Percentiles rank a stretch among this genome's conserved stretches.
These are phyloP conservation scores for Rhamnusium bicolor DNA, from an alignment of 2,888 invertebrate genomes.

Conservation along the genomic window DNA sequence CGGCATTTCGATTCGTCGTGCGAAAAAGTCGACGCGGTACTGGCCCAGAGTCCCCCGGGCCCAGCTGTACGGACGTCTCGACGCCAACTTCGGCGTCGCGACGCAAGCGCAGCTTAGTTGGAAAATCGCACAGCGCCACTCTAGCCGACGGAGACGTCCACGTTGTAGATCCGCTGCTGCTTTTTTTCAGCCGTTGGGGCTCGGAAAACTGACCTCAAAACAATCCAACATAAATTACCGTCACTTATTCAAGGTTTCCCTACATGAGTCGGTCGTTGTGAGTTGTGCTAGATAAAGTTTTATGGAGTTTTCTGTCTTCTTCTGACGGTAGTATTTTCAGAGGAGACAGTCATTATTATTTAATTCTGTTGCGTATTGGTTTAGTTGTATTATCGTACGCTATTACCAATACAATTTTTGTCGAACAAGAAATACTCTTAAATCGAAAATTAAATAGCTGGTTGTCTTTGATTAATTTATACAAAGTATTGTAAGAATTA, in stretches of 20 bases:
- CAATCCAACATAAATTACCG: slow-evolving; percentile 37
- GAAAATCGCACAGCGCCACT: slow-evolving; percentile 32
- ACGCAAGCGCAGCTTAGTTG: slow-evolving; percentile 46
- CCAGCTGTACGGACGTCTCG: slow-evolving; percentile 72
- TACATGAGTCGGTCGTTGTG: background rate
- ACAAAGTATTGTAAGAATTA: too few relatives aligned
- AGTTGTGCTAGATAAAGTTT: background rate
- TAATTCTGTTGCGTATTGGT: background rate
- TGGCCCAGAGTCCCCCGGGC: slow-evolving; percentile 74
- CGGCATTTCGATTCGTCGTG: slow-evolving; percentile 75
- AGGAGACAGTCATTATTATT: background rate
- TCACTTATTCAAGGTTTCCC: slow-evolving; percentile 8
- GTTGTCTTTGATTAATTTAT: too few relatives aligned
- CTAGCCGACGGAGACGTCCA: slow-evolving; percentile 31
- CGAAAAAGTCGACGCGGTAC: slow-evolving; percentile 78
- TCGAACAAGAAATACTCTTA: background rate
- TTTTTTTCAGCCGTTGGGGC: slow-evolving; percentile 43
- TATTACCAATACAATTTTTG: background rate
- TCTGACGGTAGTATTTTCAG: background rate
- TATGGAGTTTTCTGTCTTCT: background rate
- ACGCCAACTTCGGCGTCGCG: slow-evolving; percentile 61
- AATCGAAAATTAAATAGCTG: background rate
- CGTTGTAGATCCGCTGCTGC: slow-evolving; percentile 31
- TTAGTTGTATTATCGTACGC: background rate
- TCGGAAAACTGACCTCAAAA: slow-evolving; percentile 46